phyloP scores from a whole-genome alignment of 1,140 invertebrate genomes.

The Drosophila parabipectinata region DNA sequence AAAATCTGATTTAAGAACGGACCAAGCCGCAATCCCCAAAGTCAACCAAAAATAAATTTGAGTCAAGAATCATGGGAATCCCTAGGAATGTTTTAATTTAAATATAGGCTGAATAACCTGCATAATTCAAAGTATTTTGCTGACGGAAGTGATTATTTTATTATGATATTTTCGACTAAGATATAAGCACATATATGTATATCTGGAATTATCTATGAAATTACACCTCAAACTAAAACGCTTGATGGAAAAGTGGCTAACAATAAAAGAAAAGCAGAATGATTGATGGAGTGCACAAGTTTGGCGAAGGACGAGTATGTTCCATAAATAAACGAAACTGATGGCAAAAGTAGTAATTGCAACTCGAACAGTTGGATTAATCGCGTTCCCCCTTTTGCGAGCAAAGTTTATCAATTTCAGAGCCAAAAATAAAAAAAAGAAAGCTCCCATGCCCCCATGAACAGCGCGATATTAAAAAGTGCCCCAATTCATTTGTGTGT shows the following conservation, averaged over 20 bases:
- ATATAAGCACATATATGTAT: not conserved
- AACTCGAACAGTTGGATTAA: slow-evolving; percentile 27
- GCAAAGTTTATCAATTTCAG: slow-evolving; percentile 39
- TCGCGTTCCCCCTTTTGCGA: slow-evolving; percentile 10
- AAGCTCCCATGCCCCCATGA: not conserved
- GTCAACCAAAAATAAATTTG: slow-evolving; percentile 12
- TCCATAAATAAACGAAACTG: slow-evolving; percentile 35
- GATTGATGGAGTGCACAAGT: slow-evolving; percentile 33
- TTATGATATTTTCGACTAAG: too few relatives aligned
- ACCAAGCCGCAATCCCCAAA: slow-evolving; percentile 29
- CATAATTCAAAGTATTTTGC: too few relatives aligned
- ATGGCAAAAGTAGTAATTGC: slow-evolving; percentile 27
- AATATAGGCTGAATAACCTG: too few relatives aligned
- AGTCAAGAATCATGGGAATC: not conserved
- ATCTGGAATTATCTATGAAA: not conserved
- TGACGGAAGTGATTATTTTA: too few relatives aligned
- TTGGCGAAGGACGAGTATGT: slow-evolving; percentile 14
- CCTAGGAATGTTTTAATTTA: not conserved
- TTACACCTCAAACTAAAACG: not conserved
- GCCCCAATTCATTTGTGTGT: slow-evolving; percentile 34
- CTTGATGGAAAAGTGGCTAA: not conserved
- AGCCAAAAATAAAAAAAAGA: slow-evolving; percentile 1
- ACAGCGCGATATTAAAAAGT: slow-evolving; percentile 42
- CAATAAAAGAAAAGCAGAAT: slow-evolving; percentile 25
- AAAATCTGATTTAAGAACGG: slow-evolving; percentile 56